Percentiles rank a stretch among this genome's conserved stretches.
Evolutionary conservation across 2,113 vertebrate genomes (phyloP).

Genomic region (Thymallus thymallus): DNA sequence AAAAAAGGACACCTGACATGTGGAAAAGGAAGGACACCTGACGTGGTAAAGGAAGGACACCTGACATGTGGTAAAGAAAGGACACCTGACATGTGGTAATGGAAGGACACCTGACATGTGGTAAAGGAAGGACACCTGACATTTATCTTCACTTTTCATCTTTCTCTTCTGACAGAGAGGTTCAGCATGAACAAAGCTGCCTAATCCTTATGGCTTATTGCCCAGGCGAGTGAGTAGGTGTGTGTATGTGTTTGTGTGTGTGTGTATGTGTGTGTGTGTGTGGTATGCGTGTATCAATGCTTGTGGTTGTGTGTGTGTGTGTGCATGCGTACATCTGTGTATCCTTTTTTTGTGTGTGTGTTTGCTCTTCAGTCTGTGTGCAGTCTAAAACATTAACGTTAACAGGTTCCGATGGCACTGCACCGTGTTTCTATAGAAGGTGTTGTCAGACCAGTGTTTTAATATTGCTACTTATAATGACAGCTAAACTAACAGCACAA

Average conservation of each 20-base stretch:
- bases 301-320: background rate
- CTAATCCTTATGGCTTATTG: background rate
- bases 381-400: no score
- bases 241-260: background rate
- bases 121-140: slow-evolving; percentile 53
- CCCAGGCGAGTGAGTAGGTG: background rate
- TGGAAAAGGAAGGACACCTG: no score
- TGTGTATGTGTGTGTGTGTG: background rate
- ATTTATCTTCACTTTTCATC: slow-evolving; percentile 61
- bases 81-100: no score
- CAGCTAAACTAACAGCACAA: no score
- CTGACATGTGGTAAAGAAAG: no score
- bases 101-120: no score
- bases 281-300: background rate
- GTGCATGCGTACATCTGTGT: background rate
- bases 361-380: background rate
- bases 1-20: no score
- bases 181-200: slow-evolving; percentile 37
- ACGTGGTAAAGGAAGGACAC: no score
- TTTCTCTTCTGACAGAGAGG: slow-evolving; percentile 50
- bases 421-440: no score
- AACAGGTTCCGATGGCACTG: no score
- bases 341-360: background rate
- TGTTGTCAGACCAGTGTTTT: no score
- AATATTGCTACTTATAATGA: no score